Percentiles rank a stretch among this genome's conserved stretches.
phyloP scores from a whole-genome alignment of 2,797 vertebrate genomes.

The Eremophila alpestris region DNA sequence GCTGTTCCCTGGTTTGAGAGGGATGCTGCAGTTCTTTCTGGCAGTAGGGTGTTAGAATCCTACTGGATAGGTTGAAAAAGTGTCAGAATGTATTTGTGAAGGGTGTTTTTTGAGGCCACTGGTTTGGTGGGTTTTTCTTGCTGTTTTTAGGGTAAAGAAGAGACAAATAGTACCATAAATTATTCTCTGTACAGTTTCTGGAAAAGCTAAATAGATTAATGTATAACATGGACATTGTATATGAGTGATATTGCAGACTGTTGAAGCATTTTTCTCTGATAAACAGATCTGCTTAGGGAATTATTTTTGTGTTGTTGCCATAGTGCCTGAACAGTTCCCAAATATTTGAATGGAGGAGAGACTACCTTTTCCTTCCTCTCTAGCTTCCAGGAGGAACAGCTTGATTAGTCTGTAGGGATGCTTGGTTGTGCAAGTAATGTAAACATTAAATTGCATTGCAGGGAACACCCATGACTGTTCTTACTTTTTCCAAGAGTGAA shows the following conservation, averaged over 20 bases:
- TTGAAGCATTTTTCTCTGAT: not conserved
- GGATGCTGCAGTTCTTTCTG: not conserved
- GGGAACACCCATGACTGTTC: not conserved
- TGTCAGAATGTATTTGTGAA: not conserved
- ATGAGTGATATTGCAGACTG: not conserved
- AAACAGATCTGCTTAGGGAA: not conserved
- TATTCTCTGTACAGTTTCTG: not conserved
- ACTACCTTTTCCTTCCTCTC: slow-evolving; percentile 44
- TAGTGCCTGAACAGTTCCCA: not conserved
- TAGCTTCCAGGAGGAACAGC: not conserved
- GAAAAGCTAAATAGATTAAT: not conserved
- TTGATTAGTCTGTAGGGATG: not conserved
- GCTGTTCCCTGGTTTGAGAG: not conserved
- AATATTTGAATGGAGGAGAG: not conserved
- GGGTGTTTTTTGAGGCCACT: not conserved
- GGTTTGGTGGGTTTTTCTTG: not conserved
- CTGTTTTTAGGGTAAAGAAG: not conserved
- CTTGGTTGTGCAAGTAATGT: not conserved
- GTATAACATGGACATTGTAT: not conserved
- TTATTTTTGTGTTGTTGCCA: not conserved
- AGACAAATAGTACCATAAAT: not conserved
- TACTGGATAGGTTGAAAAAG: not conserved
- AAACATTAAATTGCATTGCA: not conserved
- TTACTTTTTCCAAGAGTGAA: not conserved
- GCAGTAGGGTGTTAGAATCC: not conserved